Base-by-base conservation (phyloP, 2,888 invertebrate species). In the Catocala fraxini region DNA sequence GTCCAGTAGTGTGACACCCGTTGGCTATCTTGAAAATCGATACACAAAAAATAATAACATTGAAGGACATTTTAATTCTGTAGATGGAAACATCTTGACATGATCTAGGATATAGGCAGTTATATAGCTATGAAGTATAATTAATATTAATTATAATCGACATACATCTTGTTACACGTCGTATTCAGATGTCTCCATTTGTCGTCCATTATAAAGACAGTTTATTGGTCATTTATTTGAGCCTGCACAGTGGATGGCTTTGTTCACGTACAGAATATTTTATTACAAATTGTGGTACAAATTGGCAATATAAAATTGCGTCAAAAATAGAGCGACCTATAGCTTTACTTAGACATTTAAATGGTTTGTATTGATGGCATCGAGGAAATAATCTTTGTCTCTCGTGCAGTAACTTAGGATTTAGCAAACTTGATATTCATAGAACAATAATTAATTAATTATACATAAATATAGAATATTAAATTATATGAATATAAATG, bases 241-340 rank as follows among this genome's bases (percentile, higher is more conserved):
- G 41, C 25, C 9, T 25, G 11, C 56, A 15, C 47, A 47, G 48
- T 56, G 34, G 49, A 42, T 56, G 49, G 56, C 7, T 56, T 13
- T 6, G 33, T 25, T 6, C n/a, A 49, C 12, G 25, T 33, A 34
- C 34, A 49, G n/a, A 13, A 49, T 43, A 49, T 42, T 49, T 42
- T 49, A 56, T 51, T n/a, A 33, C n/a, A 51, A 51, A 51, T 39
- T 35, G 12, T 12, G 9, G 12, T 1, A 13, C 10, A 13, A 12
- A 51, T 13, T 54, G 47, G 47, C 25, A 47, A 34, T 35, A 10
- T 12, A 11, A n/a, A 51, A 10, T 54, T 55, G 47, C 25, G 46
- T 10, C 15, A 10, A 12, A 25, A 45, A 45, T 5, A 12, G 45
- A 6, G 12, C 12, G 0, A 6, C 13, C 13, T n/a, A 25, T 25